phyloP scores from a whole-genome alignment of 2,888 invertebrate genomes.

The Eupeodes luniger region DNA sequence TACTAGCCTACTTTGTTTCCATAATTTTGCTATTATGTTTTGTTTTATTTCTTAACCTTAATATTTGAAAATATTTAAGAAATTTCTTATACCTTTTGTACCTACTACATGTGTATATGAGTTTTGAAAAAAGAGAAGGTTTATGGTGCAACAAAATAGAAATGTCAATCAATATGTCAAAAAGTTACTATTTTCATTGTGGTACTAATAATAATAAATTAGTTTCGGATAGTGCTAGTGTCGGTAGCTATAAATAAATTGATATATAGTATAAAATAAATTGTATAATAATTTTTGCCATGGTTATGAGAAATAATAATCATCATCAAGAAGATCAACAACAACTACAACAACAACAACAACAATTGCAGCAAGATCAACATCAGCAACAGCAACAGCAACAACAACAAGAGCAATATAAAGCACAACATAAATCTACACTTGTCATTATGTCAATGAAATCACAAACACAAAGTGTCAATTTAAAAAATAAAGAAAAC shows the following conservation, averaged over 20 bases:
- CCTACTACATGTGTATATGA: slow-evolving; percentile 8
- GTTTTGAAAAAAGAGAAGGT: slow-evolving; percentile 5
- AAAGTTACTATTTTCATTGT: slow-evolving; percentile 25
- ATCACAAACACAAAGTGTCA: slow-evolving; percentile 72
- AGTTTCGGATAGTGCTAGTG: slow-evolving; percentile 55
- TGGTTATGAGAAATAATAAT: slow-evolving; percentile 72
- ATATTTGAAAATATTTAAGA: slow-evolving; percentile 11
- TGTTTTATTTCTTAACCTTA: slow-evolving; percentile 26
- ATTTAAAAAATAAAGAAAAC: slow-evolving; percentile 69
- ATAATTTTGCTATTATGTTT: slow-evolving; percentile 12
- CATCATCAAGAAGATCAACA: slow-evolving; percentile 76
- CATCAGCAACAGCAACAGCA: slow-evolving; percentile 70
- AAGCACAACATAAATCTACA: slow-evolving; percentile 66
- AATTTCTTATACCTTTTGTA: background rate
- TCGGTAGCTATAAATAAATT: slow-evolving; percentile 60
- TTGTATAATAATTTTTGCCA: slow-evolving; percentile 50
- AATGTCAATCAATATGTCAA: slow-evolving; percentile 66
- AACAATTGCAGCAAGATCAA: slow-evolving; percentile 64
- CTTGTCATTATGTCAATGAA: slow-evolving; percentile 75
- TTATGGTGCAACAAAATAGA: slow-evolving; percentile 24
- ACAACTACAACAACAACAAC: slow-evolving; percentile 57
- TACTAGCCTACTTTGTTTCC: slow-evolving; percentile 32
- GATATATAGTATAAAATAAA: background rate
- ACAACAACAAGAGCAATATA: slow-evolving; percentile 69
- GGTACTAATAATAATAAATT: slow-evolving; percentile 48